Conservation (phyloP, 2,888 invertebrate species). For the Pristionchus arcanus region DNA sequence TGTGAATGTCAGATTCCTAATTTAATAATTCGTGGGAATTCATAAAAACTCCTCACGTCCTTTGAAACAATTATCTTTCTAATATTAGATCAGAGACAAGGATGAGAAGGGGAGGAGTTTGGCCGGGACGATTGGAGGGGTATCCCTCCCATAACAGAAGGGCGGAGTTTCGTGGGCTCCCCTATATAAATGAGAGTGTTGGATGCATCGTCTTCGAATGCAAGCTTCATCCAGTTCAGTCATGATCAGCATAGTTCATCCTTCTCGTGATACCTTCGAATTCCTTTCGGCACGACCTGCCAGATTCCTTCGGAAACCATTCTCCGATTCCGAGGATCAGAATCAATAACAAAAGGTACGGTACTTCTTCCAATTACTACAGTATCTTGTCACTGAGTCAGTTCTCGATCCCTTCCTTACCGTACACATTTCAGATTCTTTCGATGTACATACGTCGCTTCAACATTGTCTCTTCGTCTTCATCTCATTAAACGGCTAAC, state of each 20-base stretch:
- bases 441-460: neutral
- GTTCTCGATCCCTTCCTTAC: neutral
- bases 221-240: neutral
- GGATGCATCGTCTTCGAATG: slow-evolving; percentile 14
- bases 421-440: slow-evolving; percentile 19
- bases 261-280: slow-evolving; percentile 66
- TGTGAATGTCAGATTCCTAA: too few relatives aligned
- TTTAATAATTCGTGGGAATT: neutral
- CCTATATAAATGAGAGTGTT: slow-evolving; percentile 21
- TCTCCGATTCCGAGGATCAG: slow-evolving; percentile 32
- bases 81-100: neutral
- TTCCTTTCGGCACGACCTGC: slow-evolving; percentile 61
- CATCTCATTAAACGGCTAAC: neutral
- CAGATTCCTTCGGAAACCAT: slow-evolving; percentile 35
- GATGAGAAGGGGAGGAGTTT: neutral
- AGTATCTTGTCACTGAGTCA: neutral
- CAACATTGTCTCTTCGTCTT: neutral
- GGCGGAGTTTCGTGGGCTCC: slow-evolving; percentile 9
- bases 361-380: neutral
- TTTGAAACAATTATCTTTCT: neutral
- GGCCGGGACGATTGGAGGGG: neutral
- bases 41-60: neutral
- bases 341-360: slow-evolving; percentile 15
- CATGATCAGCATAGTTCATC: slow-evolving; percentile 73
- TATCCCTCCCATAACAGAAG: neutral